Conservation (phyloP, 2,888 invertebrate species). For the Zele albiditarsus region DNA sequence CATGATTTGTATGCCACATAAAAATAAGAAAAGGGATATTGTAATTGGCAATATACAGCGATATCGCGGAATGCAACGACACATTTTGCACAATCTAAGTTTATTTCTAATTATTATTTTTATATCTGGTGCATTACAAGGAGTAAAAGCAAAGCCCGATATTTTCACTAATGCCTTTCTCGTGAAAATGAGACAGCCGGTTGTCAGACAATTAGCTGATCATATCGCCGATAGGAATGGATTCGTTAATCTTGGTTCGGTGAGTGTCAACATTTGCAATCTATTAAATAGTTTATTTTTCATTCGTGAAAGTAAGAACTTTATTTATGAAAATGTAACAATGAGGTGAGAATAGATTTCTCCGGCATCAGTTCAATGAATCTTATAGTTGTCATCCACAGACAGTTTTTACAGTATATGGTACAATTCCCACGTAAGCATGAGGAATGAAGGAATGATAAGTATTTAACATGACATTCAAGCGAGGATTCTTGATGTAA, state of each 20-base stretch:
- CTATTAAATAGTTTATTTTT: not conserved
- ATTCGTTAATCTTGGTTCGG: conserved; percentile 95
- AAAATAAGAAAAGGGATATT: conserved; percentile 14
- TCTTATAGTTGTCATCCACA: too few relatives aligned
- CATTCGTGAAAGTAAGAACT: too few relatives aligned
- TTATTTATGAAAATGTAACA: too few relatives aligned
- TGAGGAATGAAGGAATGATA: too few relatives aligned
- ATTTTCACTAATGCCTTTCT: conserved; percentile 97
- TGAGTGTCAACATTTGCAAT: conserved; percentile 75
- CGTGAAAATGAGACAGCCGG: conserved; percentile 88
- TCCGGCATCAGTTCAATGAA: too few relatives aligned
- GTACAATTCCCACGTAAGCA: too few relatives aligned
- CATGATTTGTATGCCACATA: not conserved
- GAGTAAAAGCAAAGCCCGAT: conserved; percentile 72
- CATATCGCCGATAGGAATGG: conserved; percentile 90
- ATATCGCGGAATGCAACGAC: not conserved
- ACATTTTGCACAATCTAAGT: conserved; percentile 27
- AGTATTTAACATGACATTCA: too few relatives aligned
- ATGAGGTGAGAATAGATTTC: too few relatives aligned
- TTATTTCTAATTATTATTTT: conserved; percentile 45
- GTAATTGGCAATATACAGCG: conserved; percentile 31
- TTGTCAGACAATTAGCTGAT: conserved; percentile 85
- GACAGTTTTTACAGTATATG: too few relatives aligned
- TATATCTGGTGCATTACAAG: conserved; percentile 41
- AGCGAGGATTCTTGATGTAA: too few relatives aligned